Evolutionary conservation across 53 echinoderm and acorn worm species (phyloP).

Genomic region (Holothuria leucospilota): DNA sequence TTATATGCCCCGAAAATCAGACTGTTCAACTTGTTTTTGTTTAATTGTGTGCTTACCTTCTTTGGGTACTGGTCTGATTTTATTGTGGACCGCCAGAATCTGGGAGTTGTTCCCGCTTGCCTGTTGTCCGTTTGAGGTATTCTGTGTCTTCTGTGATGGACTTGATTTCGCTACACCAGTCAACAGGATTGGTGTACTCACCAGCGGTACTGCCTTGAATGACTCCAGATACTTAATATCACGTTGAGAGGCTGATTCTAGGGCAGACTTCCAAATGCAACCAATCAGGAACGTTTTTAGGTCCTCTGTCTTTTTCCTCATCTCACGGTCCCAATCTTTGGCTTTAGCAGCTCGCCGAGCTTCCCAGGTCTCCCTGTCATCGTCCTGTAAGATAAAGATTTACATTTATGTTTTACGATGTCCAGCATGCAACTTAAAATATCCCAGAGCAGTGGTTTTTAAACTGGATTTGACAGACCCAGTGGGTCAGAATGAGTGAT

Average conservation of each 20-base stretch:
- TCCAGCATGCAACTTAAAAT: too few relatives aligned
- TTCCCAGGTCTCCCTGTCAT: constrained; percentile 73
- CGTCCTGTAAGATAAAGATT: constrained; percentile 23
- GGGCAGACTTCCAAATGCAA: constrained; percentile 56
- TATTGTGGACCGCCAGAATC: constrained; percentile 51
- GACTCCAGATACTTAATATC: constrained; percentile 63
- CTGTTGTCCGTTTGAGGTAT: not conserved
- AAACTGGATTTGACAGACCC: too few relatives aligned
- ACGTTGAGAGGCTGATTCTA: constrained; percentile 10
- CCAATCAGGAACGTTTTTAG: constrained; percentile 80
- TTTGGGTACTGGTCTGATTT: constrained; percentile 82
- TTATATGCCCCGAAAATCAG: not conserved
- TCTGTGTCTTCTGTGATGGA: not conserved
- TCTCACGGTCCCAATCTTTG: constrained; percentile 88
- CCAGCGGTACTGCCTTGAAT: constrained; percentile 72
- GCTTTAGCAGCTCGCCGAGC: constrained; percentile 83
- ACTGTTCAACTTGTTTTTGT: too few relatives aligned
- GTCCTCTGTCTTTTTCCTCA: constrained; percentile 75
- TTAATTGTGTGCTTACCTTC: constrained; percentile 69
- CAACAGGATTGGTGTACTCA: constrained; percentile 69
- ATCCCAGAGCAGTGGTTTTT: too few relatives aligned
- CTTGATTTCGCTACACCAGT: constrained; percentile 26
- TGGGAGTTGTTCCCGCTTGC: not conserved
- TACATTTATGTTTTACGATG: not conserved
- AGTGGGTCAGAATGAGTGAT: too few relatives aligned